Evolutionary conservation across 2,113 vertebrate genomes (phyloP).

Genomic region (Ancistrus triradiatus): DNA sequence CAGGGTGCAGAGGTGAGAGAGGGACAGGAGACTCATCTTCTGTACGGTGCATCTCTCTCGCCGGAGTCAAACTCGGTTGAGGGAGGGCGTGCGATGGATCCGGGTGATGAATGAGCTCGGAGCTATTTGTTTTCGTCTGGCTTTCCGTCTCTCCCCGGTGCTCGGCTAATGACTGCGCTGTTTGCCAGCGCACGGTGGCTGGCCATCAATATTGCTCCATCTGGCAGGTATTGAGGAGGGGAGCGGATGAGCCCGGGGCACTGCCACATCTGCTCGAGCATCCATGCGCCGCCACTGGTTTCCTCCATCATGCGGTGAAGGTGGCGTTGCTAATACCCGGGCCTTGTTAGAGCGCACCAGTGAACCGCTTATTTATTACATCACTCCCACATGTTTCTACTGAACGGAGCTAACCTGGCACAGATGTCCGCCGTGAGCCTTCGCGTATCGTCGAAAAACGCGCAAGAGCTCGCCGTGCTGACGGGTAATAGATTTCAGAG

Average conservation of each 20-base stretch:
- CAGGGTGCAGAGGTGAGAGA: slow-evolving; percentile 37
- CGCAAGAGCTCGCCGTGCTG: slow-evolving; percentile 17
- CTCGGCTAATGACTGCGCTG: slow-evolving; percentile 54
- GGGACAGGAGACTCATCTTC: background rate
- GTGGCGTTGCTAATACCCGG: slow-evolving; percentile 54
- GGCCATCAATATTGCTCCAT: slow-evolving; percentile 54
- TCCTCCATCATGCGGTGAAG: slow-evolving; percentile 46
- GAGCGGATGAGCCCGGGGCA: slow-evolving; percentile 38
- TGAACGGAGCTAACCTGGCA: slow-evolving; percentile 41
- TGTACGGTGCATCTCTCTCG: background rate
- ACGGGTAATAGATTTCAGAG: slow-evolving; percentile 10
- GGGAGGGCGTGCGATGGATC: slow-evolving; percentile 25
- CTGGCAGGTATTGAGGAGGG: slow-evolving; percentile 43
- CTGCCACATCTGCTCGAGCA: slow-evolving; percentile 40
- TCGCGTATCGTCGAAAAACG: background rate
- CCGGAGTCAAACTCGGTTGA: slow-evolving; percentile 30
- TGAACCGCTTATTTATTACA: slow-evolving; percentile 44
- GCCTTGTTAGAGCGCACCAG: slow-evolving; percentile 49
- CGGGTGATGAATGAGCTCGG: slow-evolving; percentile 46
- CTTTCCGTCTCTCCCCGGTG: slow-evolving; percentile 28
- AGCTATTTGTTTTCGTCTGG: slow-evolving; percentile 43
- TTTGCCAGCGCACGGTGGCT: slow-evolving; percentile 52
- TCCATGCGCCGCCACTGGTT: slow-evolving; percentile 33
- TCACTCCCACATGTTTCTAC: slow-evolving; percentile 41
- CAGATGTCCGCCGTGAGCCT: slow-evolving; percentile 48